A percentile compares a stretch with the other conserved stretches of the same genome.
These are phyloP conservation scores for Hydrozoanthus gracilis DNA, from an alignment of 92 coral and sea anemone genomes.

Conservation along the genomic window DNA sequence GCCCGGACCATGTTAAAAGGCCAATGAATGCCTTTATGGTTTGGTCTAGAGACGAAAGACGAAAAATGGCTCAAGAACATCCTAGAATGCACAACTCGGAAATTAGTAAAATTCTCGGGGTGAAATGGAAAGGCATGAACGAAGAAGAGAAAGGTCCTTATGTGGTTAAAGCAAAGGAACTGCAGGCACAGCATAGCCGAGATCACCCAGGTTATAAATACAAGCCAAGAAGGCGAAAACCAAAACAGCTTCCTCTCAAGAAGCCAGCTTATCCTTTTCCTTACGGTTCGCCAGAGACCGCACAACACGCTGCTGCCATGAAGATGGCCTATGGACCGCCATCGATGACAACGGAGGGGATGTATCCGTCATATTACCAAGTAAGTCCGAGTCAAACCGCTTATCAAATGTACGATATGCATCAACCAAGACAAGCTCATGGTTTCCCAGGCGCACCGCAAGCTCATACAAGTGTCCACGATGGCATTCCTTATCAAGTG, in stretches of 20 bases:
- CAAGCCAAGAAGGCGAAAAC: conserved; percentile 95
- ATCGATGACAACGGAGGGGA: conserved; percentile 83
- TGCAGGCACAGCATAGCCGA: conserved; percentile 94
- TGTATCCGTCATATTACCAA: conserved; percentile 90
- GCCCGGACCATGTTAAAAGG: conserved; percentile 91
- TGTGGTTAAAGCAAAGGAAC: conserved; percentile 92
- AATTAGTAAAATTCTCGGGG: conserved; percentile 95
- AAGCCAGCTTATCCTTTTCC: conserved; percentile 91
- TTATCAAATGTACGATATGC: conserved; percentile 90
- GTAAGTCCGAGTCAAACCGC: conserved; percentile 74
- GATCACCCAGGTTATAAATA: conserved; percentile 96
- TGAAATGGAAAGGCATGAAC: conserved; percentile 81
- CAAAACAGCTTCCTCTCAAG: conserved; percentile 88
- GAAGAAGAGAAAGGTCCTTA: conserved; percentile 86
- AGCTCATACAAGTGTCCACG: conserved; percentile 67
- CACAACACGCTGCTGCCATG: conserved; percentile 81
- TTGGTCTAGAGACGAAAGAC: conserved; percentile 90
- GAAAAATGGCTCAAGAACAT: conserved; percentile 84
- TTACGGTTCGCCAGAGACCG: conserved; percentile 73
- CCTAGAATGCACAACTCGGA: conserved; percentile 99
- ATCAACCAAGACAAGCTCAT: conserved; percentile 73
- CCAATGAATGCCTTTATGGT: conserved; percentile 99
- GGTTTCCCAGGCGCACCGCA: conserved; percentile 69
- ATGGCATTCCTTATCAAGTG: conserved; percentile 69
- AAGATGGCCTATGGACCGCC: conserved; percentile 90